phyloP scores from a whole-genome alignment of 2,888 invertebrate genomes.

The Vannuccia rotundouncinata region DNA sequence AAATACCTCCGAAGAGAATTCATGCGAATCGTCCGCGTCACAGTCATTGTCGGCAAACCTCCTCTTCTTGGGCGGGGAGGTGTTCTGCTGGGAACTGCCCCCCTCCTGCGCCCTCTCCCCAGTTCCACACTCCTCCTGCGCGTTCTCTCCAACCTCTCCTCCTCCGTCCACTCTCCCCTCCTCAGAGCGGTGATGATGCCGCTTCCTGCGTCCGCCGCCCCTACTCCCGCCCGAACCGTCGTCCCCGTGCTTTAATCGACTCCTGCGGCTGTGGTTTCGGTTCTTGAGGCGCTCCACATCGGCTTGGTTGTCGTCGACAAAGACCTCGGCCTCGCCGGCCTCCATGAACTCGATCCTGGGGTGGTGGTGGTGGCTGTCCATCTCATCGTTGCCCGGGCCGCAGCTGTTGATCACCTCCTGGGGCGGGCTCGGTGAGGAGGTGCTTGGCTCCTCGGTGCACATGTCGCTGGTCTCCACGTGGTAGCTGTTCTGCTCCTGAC shows the following conservation, averaged over 20 bases:
- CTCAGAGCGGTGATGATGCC: neutral
- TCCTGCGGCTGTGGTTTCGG: neutral
- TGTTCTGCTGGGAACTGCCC: neutral
- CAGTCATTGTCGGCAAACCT: neutral
- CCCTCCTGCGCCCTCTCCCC: neutral
- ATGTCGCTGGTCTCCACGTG: neutral
- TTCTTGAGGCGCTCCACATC: slow-evolving; percentile 8
- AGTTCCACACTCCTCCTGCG: neutral
- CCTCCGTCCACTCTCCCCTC: neutral
- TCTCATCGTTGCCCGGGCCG: neutral
- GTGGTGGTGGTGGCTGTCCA: neutral
- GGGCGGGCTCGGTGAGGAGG: neutral
- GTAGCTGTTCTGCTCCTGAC: neutral
- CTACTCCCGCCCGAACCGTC: neutral
- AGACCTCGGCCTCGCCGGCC: neutral
- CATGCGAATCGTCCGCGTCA: neutral
- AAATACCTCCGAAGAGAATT: neutral
- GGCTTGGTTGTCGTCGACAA: slow-evolving; percentile 6
- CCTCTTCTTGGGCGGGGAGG: neutral
- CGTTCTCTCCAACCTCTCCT: neutral
- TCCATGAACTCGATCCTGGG: neutral
- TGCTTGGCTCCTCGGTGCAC: neutral
- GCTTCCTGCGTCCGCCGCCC: neutral
- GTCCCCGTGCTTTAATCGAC: neutral
- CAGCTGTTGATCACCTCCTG: neutral